Base-by-base conservation (phyloP, 2,888 invertebrate genomes). In the Meta bourneti region DNA sequence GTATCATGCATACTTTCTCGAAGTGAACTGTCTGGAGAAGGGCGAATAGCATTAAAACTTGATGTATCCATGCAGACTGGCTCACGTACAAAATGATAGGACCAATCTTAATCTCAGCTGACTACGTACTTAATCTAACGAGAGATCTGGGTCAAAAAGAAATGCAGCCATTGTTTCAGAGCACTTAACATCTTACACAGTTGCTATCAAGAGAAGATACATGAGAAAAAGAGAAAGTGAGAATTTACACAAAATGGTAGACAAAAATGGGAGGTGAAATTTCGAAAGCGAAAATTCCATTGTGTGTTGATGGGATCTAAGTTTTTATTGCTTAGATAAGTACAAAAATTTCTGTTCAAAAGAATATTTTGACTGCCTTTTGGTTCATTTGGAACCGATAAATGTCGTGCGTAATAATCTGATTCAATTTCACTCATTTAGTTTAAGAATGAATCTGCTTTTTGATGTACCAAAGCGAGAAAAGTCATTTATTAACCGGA, bases 111-210 rank as follows among this genome's bases (percentile, higher is more conserved):
- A 82, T 77, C 82, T 75, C 20, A 61, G 34, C 20, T 82, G 82
- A 34, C 69, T 61, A 69, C 54, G 13, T 19, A 9, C 52, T 2
- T 71, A 70, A 90, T 90, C 90, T 79, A 80, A 84, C 48, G 52
- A 75, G 80, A 75, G 80, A 90, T 90, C 85, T 90, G 52, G 90
- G 90, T 90, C 90, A 80, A 9, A 88, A 80, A 61, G 61, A 72
- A 69, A 71, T 0, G 61, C 49, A 51, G 16, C 80, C 52, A 90
- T 90, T 90, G 90, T 90, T 90, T 69, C 16, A 9, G 4, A 61
- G 72, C 7, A 20, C 69, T 72, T 87, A 72, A 34, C 54, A 71
- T 82, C 61, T 69, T 74, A n/a, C 74, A 61, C 49, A 48, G 51
- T 52, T 48, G 51, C 48, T 83, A 89, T 83, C 83, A 72, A 19